Base-by-base conservation (phyloP, 2,113 vertebrate species). In the Takifugu flavidus region DNA sequence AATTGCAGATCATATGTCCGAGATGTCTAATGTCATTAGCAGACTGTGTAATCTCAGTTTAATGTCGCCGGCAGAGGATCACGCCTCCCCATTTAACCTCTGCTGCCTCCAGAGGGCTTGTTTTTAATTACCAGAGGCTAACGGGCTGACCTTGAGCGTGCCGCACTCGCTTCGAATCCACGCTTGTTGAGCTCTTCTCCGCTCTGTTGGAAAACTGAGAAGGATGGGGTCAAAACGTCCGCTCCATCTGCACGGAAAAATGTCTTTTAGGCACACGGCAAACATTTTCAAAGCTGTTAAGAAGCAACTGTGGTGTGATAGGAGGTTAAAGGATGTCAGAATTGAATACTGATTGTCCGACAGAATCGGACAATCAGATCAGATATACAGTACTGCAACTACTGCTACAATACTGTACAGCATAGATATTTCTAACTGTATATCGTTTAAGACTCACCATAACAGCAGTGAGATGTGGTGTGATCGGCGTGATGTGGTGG, bases 91-190 rank as follows among this genome's bases (percentile, higher is more conserved):
- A 60, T 92, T 95, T 94, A 94, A 94, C 93, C 92, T 91, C 82
- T 84, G 67, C 14, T 89, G 84, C 91, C 91, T 91, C 91, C 79
- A 77, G 88, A 86, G 92, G 91, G 90, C 90, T 93, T 92, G 76
- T 90, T 90, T 94, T 95, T 95, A 95, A 95, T 96, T 95, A 95
- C 89, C 87, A 88, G 81, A 92, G 92, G 92, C 87, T 90, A 92
- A 93, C 93, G 78, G 65, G 82, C 88, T 94, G 92, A 94, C 93
- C 94, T 93, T 86, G 92, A 89, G 86, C 77, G 85, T 85, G 83
- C 77, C 82, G 87, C 91, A 89, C 80, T 91, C 91, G 90, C 89
- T 90, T 91, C 89, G 82, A 86, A 88, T 84, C 84, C 82, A 90
- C 89, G 88, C 88, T 92, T 89, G 91, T 86, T 68, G 85, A 91